Evolutionary conservation across 1,140 invertebrate species (phyloP).

Genomic region (Calliphora vicina): DNA sequence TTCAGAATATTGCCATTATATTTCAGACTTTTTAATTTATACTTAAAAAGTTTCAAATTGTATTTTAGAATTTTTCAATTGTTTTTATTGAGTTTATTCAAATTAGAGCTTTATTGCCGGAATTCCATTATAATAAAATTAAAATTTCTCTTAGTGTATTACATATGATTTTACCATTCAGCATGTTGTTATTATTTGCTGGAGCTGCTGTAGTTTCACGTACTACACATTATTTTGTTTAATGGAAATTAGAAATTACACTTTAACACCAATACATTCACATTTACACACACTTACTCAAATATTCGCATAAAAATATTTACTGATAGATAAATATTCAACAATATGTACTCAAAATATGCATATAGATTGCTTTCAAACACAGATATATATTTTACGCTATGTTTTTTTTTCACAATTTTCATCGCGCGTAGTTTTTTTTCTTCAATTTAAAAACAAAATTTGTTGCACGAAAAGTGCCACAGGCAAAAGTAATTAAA

Average conservation of each 20-base stretch:
- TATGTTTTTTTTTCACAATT: too few species aligned
- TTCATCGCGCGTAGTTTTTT: too few species aligned
- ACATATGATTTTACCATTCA: background rate
- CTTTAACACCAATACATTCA: background rate
- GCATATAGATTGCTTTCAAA: background rate
- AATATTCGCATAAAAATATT: too few species aligned
- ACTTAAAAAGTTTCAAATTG: too few species aligned
- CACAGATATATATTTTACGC: background rate
- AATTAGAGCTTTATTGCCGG: too few species aligned
- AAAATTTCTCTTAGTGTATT: background rate
- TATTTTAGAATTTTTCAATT: too few species aligned
- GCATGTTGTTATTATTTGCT: conserved; percentile 4
- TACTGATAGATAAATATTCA: too few species aligned
- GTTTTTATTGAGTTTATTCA: too few species aligned
- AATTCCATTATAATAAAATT: too few species aligned
- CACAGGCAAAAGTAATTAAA: conserved; percentile 13
- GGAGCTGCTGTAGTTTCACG: background rate
- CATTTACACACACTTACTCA: background rate
- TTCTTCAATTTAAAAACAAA: background rate
- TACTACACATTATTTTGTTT: conserved; percentile 3
- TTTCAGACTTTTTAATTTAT: too few species aligned
- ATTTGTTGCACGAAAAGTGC: background rate
- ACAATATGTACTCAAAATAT: background rate
- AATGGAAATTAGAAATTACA: conserved; percentile 6
- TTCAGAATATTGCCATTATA: too few species aligned